phyloP scores from a whole-genome alignment of 2,797 vertebrate genomes.

The Platyrinchus mystaceus region DNA sequence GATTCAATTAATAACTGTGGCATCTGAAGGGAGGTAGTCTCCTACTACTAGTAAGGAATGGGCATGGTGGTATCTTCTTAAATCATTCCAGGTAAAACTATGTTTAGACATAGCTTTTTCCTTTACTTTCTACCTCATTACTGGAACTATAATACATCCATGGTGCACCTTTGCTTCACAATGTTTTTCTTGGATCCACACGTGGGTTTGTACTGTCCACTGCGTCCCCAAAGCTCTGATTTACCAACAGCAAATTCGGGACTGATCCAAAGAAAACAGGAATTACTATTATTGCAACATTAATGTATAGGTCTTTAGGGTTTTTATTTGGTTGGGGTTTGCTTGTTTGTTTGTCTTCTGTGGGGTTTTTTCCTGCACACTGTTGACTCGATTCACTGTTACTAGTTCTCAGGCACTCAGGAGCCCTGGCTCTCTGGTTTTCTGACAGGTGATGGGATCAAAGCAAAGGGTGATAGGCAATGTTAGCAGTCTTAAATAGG shows the following conservation, averaged over 20 bases:
- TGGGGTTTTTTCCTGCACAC: background rate
- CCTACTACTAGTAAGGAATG: background rate
- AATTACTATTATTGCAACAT: background rate
- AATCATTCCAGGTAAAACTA: background rate
- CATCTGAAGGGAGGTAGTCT: background rate
- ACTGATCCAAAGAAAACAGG: background rate
- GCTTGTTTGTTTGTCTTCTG: background rate
- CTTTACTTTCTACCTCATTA: background rate
- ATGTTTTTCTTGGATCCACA: background rate
- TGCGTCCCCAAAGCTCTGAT: background rate
- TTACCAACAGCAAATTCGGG: background rate
- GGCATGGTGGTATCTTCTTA: background rate
- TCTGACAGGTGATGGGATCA: background rate
- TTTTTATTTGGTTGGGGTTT: rapidly evolving
- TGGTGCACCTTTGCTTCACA: background rate
- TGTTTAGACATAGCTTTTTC: background rate
- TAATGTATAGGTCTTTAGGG: background rate
- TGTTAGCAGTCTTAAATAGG: background rate
- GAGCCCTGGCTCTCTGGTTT: background rate
- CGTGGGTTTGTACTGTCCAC: background rate
- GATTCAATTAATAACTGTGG: background rate
- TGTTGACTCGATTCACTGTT: background rate
- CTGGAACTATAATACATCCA: background rate
- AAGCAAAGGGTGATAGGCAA: background rate
- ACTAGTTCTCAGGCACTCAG: background rate